phyloP scores from a whole-genome alignment of 2,888 invertebrate genomes.

The Melanchra persicariae region DNA sequence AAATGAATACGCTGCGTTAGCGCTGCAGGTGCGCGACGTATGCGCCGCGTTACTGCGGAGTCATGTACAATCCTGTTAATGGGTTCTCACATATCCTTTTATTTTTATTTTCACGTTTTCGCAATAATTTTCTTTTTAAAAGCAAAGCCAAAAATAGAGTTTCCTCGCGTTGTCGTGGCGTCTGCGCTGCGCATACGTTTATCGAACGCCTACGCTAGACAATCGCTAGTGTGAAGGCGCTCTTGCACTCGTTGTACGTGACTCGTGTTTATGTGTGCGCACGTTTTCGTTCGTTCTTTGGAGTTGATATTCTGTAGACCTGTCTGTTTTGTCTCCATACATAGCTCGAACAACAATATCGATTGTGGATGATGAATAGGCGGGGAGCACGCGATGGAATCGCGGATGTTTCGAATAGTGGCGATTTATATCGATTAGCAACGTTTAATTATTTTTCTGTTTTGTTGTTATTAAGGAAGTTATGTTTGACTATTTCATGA shows the following conservation, averaged over 20 bases:
- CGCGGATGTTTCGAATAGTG: conserved; percentile 49
- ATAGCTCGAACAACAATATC: conserved; percentile 67
- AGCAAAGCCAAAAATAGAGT: no score
- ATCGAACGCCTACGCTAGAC: no score
- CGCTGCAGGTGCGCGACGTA: no score
- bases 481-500: not conserved
- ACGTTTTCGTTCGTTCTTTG: not conserved
- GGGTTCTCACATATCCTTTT: no score
- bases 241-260: not conserved
- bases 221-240: no score
- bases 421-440: conserved; percentile 48
- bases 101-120: no score
- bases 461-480: conserved; percentile 16
- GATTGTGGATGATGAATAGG: conserved; percentile 68
- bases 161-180: no score
- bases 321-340: conserved; percentile 20
- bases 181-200: no score
- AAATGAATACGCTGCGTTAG: no score
- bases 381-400: conserved; percentile 64
- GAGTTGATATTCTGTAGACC: not conserved
- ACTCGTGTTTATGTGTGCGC: not conserved
- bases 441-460: conserved; percentile 47
- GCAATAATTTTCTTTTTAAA: no score
- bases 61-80: no score
- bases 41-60: no score